These are phyloP conservation scores for Montifringilla adamsi DNA, from an alignment of 2,113 vertebrate genomes.

Conservation along the genomic window DNA sequence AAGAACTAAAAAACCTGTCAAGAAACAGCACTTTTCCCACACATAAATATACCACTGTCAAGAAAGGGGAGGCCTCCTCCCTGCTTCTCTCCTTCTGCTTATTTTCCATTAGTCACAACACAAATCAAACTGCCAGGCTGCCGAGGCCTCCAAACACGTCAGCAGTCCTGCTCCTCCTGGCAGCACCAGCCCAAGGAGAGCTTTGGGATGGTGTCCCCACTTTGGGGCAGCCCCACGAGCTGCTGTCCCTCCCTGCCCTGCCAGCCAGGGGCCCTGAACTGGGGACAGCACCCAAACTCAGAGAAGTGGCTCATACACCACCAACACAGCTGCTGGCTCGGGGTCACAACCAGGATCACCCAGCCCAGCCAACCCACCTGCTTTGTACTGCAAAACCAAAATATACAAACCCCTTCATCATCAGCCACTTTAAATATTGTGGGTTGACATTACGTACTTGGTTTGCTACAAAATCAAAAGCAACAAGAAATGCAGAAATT, in stretches of 20 bases:
- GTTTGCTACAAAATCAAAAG: background rate
- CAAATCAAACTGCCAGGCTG: slow-evolving; percentile 22
- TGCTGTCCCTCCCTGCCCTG: background rate
- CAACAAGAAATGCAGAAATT: background rate
- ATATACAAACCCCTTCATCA: background rate
- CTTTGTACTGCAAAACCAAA: background rate
- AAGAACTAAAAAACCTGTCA: background rate
- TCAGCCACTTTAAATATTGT: background rate
- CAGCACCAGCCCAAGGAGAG: background rate
- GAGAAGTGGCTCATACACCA: background rate
- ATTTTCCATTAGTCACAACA: background rate
- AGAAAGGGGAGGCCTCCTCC: background rate
- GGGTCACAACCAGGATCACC: background rate
- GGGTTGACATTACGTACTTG: background rate
- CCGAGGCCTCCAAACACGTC: background rate
- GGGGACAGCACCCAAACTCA: background rate
- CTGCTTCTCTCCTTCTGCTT: background rate
- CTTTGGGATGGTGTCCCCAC: accelerated
- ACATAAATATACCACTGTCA: background rate
- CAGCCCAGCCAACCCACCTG: background rate
- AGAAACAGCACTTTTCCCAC: background rate
- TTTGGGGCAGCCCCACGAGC: accelerated
- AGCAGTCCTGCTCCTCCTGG: background rate
- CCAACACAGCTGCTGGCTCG: background rate
- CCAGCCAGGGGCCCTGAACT: background rate